Percentiles rank a stretch among this genome's conserved stretches.
These are phyloP conservation scores for Philonicus albiceps DNA, from an alignment of 2,888 invertebrate species.

Conservation along the genomic window DNA sequence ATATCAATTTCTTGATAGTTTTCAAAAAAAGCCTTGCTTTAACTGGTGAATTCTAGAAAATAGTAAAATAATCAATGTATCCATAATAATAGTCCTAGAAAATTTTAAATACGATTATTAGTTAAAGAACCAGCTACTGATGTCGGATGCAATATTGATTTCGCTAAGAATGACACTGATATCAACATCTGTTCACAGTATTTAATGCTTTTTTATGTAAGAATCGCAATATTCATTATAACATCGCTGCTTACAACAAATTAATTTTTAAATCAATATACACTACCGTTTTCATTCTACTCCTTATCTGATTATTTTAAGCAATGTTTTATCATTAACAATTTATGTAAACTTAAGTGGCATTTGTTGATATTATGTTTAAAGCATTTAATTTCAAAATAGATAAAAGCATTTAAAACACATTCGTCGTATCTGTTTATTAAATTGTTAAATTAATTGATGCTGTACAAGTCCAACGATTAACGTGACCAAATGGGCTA, in stretches of 20 bases:
- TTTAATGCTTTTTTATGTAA: not conserved
- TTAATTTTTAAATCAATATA: not conserved
- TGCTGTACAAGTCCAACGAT: not conserved
- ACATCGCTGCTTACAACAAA: too few relatives aligned
- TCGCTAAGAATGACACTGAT: too few relatives aligned
- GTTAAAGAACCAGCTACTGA: not conserved
- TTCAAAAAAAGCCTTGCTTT: not conserved
- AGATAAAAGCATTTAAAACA: not conserved
- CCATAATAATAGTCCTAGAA: too few relatives aligned
- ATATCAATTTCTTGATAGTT: too few relatives aligned
- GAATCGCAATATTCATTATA: not conserved
- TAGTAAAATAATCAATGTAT: too few relatives aligned
- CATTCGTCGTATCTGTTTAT: not conserved
- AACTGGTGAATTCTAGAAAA: not conserved
- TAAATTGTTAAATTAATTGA: not conserved
- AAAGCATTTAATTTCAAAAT: not conserved
- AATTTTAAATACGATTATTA: not conserved
- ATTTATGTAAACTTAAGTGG: not conserved
- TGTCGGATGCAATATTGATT: not conserved
- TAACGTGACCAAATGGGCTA: not conserved
- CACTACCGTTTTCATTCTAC: not conserved
- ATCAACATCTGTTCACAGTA: too few relatives aligned
- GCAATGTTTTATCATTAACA: not conserved
- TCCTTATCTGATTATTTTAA: not conserved
- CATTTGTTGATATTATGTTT: not conserved